Conservation (phyloP, 1,140 invertebrate genomes). For the Zaprionus tsacasi region DNA sequence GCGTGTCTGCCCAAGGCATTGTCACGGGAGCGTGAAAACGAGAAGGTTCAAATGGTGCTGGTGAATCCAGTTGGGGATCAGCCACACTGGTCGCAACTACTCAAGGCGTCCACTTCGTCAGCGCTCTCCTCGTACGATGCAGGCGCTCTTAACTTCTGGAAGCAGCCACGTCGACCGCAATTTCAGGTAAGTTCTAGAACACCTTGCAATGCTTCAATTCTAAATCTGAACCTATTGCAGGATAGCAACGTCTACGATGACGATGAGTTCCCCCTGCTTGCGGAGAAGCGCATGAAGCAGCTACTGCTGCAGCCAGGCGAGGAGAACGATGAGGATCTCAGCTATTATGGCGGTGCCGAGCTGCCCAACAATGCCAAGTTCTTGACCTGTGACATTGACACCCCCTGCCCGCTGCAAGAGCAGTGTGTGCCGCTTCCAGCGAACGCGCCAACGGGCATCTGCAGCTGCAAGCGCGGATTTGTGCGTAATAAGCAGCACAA, state of each 20-base stretch:
- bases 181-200: conserved; percentile 45
- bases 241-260: conserved; percentile 71
- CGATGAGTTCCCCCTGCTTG: conserved; percentile 71
- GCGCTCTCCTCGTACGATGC: conserved; percentile 46
- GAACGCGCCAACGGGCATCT: conserved; percentile 87
- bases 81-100: conserved; percentile 85
- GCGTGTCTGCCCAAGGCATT: conserved; percentile 88
- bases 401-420: conserved; percentile 87
- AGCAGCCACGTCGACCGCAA: conserved; percentile 64
- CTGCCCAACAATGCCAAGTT: conserved; percentile 64
- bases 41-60: conserved; percentile 90
- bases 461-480: conserved; percentile 88
- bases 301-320: conserved; percentile 74
- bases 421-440: conserved; percentile 86
- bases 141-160: conserved; percentile 75
- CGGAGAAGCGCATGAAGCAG: conserved; percentile 78
- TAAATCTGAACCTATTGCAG: conserved; percentile 18
- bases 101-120: conserved; percentile 66
- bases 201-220: too few relatives aligned
- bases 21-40: conserved; percentile 83
- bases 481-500: conserved; percentile 85
- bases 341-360: conserved; percentile 57
- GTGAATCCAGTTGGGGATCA: conserved; percentile 87
- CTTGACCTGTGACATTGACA: conserved; percentile 84
- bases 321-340: conserved; percentile 83